Conservation (phyloP, 2,888 invertebrate genomes). For the Ornithoptera priamus region DNA sequence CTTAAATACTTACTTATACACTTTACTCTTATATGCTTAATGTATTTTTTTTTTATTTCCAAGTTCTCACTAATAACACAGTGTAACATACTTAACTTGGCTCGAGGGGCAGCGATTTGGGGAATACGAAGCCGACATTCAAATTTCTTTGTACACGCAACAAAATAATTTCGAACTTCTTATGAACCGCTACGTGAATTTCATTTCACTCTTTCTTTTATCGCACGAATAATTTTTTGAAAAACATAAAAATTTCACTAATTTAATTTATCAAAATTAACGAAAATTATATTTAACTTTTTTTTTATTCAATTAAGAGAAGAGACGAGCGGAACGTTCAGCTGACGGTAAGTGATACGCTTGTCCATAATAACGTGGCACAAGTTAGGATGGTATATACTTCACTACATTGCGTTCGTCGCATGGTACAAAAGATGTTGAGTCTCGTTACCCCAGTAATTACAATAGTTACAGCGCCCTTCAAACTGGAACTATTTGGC, state of each 20-base stretch:
- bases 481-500: too few species aligned
- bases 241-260: background rate
- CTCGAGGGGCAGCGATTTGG: constrained; percentile 15
- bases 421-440: too few species aligned
- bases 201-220: constrained; percentile 5
- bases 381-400: too few species aligned
- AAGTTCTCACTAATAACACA: background rate
- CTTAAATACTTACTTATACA: too few species aligned
- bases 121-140: constrained; percentile 18
- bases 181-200: constrained; percentile 18
- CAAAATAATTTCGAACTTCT: constrained; percentile 26
- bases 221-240: background rate
- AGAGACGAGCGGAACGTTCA: too few species aligned
- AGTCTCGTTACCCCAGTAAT: too few species aligned
- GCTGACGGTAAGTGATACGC: too few species aligned
- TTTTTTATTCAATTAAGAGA: too few species aligned
- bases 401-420: too few species aligned
- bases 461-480: too few species aligned
- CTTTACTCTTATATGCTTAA: background rate
- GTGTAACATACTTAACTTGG: constrained; percentile 14
- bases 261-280: background rate
- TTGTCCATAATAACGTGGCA: too few species aligned
- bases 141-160: constrained; percentile 30
- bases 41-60: background rate
- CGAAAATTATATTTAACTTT: too few species aligned